Conservation (phyloP, 2,888 invertebrate genomes). For the Drosophila aldrichi region DNA sequence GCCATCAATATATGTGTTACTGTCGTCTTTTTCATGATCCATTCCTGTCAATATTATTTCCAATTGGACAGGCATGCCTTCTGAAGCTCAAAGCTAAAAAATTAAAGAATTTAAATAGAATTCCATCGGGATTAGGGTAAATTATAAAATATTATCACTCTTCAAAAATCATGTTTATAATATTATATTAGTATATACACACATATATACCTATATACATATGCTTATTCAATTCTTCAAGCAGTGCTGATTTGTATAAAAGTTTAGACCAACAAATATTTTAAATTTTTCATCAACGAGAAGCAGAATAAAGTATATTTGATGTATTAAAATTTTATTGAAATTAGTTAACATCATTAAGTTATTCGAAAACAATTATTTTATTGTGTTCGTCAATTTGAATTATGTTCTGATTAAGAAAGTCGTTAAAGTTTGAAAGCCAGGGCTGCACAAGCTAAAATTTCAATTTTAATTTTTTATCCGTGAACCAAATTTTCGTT, state of each 20-base stretch:
- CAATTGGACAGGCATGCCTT: conserved; percentile 25
- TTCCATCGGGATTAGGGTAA: neutral
- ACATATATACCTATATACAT: too few relatives aligned
- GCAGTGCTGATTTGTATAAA: neutral
- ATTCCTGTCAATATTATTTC: conserved; percentile 51
- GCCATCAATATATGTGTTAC: conserved; percentile 44
- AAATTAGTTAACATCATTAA: too few relatives aligned
- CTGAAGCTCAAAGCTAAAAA: neutral
- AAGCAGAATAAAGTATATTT: neutral
- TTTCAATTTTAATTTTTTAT: neutral
- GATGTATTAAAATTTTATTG: too few relatives aligned
- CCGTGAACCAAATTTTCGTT: neutral
- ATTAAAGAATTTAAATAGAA: too few relatives aligned
- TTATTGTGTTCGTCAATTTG: too few relatives aligned
- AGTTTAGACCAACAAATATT: too few relatives aligned
- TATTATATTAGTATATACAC: neutral
- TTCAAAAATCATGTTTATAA: too few relatives aligned
- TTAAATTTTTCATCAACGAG: too few relatives aligned
- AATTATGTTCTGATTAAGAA: too few relatives aligned
- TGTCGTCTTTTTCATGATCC: conserved; percentile 52
- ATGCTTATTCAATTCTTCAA: neutral
- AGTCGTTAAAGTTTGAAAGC: neutral
- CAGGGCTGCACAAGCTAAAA: neutral
- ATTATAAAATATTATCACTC: neutral
- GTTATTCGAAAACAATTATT: too few relatives aligned